Conservation (phyloP, 2,888 invertebrate genomes). For the Pharmacophagus antenor region DNA sequence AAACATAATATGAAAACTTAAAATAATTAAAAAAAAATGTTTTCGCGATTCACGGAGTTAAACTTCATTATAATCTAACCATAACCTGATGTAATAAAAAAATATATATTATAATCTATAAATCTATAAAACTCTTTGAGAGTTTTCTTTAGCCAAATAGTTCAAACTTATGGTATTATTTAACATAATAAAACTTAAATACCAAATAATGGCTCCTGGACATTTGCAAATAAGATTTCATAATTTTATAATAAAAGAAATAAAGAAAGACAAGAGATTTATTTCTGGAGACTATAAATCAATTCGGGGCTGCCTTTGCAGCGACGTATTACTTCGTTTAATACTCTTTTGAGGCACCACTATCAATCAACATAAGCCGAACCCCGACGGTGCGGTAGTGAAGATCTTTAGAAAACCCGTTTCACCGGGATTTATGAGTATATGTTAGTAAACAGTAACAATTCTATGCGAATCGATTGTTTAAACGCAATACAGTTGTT, state of each 20-base stretch:
- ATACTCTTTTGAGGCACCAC: constrained; percentile 25
- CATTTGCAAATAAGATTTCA: background rate
- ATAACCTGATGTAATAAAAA: background rate
- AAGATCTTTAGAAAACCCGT: constrained; percentile 5
- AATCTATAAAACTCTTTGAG: background rate
- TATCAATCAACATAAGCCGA: constrained; percentile 33
- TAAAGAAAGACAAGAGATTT: constrained; percentile 6
- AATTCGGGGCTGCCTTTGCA: constrained; percentile 18
- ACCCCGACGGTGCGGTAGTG: constrained; percentile 6
- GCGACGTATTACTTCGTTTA: constrained; percentile 19
- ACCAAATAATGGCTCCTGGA: background rate
- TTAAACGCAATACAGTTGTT: background rate
- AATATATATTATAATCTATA: background rate
- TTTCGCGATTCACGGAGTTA: no score
- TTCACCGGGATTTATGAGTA: constrained; percentile 9
- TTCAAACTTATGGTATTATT: background rate
- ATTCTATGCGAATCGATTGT: background rate
- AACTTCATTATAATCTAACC: no score
- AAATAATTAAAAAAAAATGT: no score
- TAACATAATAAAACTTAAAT: no score
- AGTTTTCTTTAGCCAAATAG: background rate
- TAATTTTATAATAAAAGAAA: background rate
- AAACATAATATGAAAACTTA: no score
- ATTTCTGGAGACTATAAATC: constrained; percentile 20
- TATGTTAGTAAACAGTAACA: background rate